phyloP scores from a whole-genome alignment of 2,797 vertebrate species.

The Malurus leucopterus region DNA sequence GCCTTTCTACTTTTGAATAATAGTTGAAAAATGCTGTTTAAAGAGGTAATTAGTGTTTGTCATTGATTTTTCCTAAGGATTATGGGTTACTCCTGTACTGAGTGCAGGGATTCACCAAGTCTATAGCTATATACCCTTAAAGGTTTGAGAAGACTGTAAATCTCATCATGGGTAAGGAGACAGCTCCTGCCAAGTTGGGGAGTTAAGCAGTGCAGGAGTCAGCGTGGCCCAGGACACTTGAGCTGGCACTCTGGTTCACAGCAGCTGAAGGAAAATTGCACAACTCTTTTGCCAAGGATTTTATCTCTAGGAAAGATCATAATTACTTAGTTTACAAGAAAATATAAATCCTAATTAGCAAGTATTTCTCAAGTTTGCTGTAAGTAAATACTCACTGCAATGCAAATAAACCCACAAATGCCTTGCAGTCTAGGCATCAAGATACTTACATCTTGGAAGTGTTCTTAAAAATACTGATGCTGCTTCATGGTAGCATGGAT shows the following conservation, averaged over 20 bases:
- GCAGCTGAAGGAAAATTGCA: not conserved
- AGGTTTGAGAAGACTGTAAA: not conserved
- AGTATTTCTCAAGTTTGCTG: not conserved
- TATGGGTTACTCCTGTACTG: not conserved
- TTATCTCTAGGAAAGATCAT: not conserved
- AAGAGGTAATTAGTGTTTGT: conserved; percentile 21
- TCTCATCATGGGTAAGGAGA: not conserved
- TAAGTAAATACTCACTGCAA: not conserved
- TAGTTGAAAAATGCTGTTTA: not conserved
- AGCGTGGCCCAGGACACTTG: accelerated
- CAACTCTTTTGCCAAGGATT: not conserved
- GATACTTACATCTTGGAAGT: not conserved
- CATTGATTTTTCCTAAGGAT: not conserved
- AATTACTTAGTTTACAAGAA: not conserved
- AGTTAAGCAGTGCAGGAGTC: accelerated
- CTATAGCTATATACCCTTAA: not conserved
- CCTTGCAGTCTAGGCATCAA: not conserved
- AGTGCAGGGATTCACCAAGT: not conserved
- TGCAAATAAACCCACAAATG: not conserved
- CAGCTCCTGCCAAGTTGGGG: accelerated
- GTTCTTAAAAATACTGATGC: not conserved
- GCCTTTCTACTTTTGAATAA: not conserved
- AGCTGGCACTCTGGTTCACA: not conserved
- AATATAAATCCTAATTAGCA: not conserved
- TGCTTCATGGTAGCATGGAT: not conserved